phyloP scores from a whole-genome alignment of 2,888 invertebrate species.

The Drosophila subsilvestris region DNA sequence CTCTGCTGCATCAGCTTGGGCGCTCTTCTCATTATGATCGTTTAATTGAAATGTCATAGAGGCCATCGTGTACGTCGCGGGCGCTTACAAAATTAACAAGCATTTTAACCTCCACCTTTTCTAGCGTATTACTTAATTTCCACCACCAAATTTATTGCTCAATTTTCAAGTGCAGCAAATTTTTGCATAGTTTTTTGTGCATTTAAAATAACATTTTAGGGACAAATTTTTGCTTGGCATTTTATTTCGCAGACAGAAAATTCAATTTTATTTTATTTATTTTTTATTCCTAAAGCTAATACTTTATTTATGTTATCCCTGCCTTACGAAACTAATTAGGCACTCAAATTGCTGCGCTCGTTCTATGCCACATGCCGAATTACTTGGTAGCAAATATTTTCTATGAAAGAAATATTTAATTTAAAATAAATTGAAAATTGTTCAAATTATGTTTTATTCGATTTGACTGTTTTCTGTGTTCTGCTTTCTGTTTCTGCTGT shows the following conservation, averaged over 20 bases:
- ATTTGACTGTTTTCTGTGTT: constrained; percentile 2
- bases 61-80: constrained; percentile 23
- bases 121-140: constrained; percentile 26
- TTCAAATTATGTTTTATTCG: constrained; percentile 1
- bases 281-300: too few relatives aligned
- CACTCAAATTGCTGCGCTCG: too few relatives aligned
- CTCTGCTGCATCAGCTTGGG: neutral
- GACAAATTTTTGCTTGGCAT: neutral
- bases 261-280: too few relatives aligned
- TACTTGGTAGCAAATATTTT: too few relatives aligned
- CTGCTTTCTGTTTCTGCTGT: constrained; percentile 18
- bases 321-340: too few relatives aligned
- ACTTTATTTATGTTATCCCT: too few relatives aligned
- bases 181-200: too few relatives aligned
- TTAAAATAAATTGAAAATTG: constrained; percentile 6
- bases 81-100: constrained; percentile 35
- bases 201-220: too few relatives aligned
- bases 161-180: neutral
- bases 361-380: too few relatives aligned
- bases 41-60: constrained; percentile 75
- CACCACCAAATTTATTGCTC: constrained; percentile 24
- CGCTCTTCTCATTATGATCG: constrained; percentile 62
- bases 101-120: constrained; percentile 40
- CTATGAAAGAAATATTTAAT: too few relatives aligned
- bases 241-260: too few relatives aligned